A percentile compares a stretch with the other conserved stretches of the same genome.
Conservation (phyloP, 2,113 vertebrate genomes). For the Heliornis fulica region DNA sequence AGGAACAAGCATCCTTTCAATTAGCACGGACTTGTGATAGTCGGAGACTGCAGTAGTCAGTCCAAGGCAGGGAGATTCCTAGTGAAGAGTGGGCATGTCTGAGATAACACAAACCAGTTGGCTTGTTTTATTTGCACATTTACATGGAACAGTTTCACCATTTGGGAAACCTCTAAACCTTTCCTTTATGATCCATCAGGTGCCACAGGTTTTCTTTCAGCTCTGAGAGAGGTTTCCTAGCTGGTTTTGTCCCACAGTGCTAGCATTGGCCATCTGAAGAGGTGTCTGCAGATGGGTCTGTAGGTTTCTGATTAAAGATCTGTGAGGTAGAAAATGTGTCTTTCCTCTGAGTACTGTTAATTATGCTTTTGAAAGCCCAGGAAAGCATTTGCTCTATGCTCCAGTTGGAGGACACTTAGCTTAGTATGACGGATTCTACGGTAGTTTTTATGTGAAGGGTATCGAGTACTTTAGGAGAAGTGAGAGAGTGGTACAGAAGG, state of each 20-base stretch:
- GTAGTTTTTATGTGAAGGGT: neutral
- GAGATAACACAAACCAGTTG: neutral
- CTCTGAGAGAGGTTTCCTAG: neutral
- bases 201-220: neutral
- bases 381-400: neutral
- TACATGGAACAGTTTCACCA: neutral
- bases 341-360: neutral
- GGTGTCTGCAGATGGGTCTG: neutral
- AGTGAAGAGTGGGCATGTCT: neutral
- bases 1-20: neutral
- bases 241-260: rapidly evolving
- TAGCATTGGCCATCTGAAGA: neutral
- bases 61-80: neutral
- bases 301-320: neutral
- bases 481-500: neutral
- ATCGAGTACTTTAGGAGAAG: neutral
- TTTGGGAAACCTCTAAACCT: neutral
- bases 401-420: neutral
- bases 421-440: neutral
- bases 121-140: neutral
- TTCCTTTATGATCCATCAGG: neutral
- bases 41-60: neutral
- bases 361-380: neutral
- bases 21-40: neutral
- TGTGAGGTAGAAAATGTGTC: neutral